Evolutionary conservation across 2,797 vertebrate species (phyloP).

Genomic region (Chromobotia macracanthus): DNA sequence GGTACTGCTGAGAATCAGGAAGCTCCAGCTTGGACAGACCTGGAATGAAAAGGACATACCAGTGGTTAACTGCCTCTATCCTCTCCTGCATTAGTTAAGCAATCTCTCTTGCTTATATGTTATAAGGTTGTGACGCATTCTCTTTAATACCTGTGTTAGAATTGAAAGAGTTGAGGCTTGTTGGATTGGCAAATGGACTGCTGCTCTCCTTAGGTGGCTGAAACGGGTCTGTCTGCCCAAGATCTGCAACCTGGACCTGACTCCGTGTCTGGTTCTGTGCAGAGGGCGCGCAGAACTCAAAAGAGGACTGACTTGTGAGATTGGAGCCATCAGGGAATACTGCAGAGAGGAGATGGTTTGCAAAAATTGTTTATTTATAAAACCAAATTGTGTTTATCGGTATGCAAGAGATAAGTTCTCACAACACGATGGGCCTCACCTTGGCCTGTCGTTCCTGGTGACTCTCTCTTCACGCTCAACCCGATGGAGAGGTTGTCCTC

Average conservation of each 20-base stretch:
- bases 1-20: constrained; percentile 83
- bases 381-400: neutral
- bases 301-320: constrained; percentile 77
- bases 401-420: neutral
- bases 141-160: constrained; percentile 76
- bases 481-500: constrained; percentile 72
- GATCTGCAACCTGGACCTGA: constrained; percentile 50
- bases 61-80: neutral
- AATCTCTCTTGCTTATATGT: neutral
- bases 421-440: constrained; percentile 60
- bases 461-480: constrained; percentile 77
- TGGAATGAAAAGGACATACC: constrained; percentile 58
- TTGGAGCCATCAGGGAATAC: constrained; percentile 72
- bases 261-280: constrained; percentile 73
- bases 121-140: neutral
- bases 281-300: constrained; percentile 82
- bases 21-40: constrained; percentile 85
- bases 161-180: constrained; percentile 75
- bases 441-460: constrained; percentile 72
- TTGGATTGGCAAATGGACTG: constrained; percentile 76
- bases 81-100: neutral
- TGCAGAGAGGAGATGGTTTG: constrained; percentile 40
- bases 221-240: constrained; percentile 74
- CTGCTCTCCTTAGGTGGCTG: constrained; percentile 75
- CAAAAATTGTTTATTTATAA: too few species aligned